A percentile compares a stretch with the other conserved stretches of the same genome.
Evolutionary conservation across 37 sponge, comb jelly and placozoan genomes (phyloP).

Genomic region (Haliclona indistincta): DNA sequence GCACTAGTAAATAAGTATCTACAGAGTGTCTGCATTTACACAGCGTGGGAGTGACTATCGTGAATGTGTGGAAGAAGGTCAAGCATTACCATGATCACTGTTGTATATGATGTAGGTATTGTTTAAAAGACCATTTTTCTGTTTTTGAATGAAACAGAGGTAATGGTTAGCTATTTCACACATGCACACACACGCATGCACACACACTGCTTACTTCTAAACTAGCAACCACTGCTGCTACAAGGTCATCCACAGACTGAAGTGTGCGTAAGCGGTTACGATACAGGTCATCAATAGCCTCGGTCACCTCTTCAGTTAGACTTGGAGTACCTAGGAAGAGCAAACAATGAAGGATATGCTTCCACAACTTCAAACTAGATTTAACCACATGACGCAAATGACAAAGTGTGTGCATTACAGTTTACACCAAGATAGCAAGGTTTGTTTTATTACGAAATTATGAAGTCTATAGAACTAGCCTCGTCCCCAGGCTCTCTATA

Average conservation of each 20-base stretch:
- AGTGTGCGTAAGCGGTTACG: slow-evolving; percentile 52
- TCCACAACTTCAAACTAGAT: not conserved
- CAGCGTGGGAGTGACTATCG: not conserved
- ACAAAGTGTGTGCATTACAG: too few species aligned
- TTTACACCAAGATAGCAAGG: too few species aligned
- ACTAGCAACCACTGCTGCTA: too few species aligned
- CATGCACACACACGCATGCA: not conserved
- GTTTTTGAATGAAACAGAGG: too few species aligned
- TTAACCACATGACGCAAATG: too few species aligned
- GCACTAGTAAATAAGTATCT: not conserved
- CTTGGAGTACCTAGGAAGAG: not conserved
- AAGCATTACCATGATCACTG: slow-evolving; percentile 81
- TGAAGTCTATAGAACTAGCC: too few species aligned
- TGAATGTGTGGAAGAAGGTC: not conserved
- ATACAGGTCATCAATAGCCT: slow-evolving; percentile 52
- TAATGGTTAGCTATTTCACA: not conserved
- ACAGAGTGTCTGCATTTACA: not conserved
- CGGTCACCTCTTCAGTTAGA: too few species aligned
- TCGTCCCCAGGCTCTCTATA: too few species aligned
- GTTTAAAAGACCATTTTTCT: slow-evolving; percentile 48
- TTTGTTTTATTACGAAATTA: too few species aligned
- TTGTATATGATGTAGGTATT: slow-evolving; percentile 85
- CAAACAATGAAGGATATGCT: not conserved
- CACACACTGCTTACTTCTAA: too few species aligned
- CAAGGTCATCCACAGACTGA: slow-evolving; percentile 75